Evolutionary conservation across 2,888 invertebrate species (phyloP).

Genomic region (Drosophila nr. fundita): DNA sequence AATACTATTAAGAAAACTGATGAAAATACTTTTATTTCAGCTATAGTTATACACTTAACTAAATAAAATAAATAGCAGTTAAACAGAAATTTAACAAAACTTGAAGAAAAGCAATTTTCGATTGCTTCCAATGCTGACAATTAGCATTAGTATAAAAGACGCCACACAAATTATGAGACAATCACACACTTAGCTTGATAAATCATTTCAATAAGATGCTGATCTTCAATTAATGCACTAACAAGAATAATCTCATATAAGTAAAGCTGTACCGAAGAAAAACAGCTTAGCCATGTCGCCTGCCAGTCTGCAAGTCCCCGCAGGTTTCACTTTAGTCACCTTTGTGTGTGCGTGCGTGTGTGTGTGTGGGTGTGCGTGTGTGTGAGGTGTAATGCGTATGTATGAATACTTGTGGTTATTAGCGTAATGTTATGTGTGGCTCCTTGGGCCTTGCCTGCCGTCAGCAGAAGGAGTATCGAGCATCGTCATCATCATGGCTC

Average conservation of each 20-base stretch:
- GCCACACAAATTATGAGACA: background rate
- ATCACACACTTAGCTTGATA: background rate
- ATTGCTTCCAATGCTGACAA: background rate
- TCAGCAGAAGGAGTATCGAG: slow-evolving; percentile 36
- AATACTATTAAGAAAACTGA: background rate
- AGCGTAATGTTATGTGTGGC: slow-evolving; percentile 49
- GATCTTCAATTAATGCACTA: background rate
- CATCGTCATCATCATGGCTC: slow-evolving; percentile 29
- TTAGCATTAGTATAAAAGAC: background rate
- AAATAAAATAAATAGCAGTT: background rate
- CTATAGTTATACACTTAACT: background rate
- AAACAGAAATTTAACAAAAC: background rate
- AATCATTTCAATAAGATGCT: background rate
- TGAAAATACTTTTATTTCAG: background rate
- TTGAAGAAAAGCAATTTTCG: background rate
- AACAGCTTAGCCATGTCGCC: background rate
- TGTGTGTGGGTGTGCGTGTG: background rate
- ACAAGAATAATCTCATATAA: background rate
- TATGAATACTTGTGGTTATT: slow-evolving; percentile 44
- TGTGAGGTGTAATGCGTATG: background rate
- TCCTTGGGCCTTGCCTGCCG: slow-evolving; percentile 23
- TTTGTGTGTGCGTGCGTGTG: background rate
- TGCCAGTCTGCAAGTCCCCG: background rate
- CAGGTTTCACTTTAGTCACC: background rate
- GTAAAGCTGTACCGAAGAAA: background rate